Evolutionary conservation across 2,888 invertebrate species (phyloP).

Genomic region (Schizotus pectinicornis): DNA sequence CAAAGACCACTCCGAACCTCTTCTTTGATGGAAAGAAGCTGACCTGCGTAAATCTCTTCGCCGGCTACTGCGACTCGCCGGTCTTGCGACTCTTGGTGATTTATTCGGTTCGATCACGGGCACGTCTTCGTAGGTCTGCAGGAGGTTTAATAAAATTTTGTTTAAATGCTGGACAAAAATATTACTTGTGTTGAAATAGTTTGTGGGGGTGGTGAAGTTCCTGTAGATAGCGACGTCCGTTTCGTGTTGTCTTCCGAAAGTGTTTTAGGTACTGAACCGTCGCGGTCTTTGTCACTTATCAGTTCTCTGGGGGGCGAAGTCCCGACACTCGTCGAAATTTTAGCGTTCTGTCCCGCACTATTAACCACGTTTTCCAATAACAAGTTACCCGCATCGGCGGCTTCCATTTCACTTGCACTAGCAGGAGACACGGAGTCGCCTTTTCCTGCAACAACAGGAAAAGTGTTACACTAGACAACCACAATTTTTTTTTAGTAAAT

Average conservation of each 20-base stretch:
- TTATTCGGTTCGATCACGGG: conserved; percentile 32
- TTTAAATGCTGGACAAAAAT: conserved; percentile 1
- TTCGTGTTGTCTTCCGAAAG: conserved; percentile 5
- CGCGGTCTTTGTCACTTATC: conserved; percentile 10
- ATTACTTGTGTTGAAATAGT: conserved; percentile 80
- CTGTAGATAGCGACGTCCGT: conserved; percentile 69
- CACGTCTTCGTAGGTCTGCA: conserved; percentile 63
- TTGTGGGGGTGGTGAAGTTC: conserved; percentile 87
- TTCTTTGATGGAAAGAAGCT: conserved; percentile 49
- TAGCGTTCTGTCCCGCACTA: conserved; percentile 39
- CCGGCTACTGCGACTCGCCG: conserved; percentile 42
- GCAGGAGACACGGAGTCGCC: conserved; percentile 38
- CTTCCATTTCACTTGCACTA: conserved; percentile 39
- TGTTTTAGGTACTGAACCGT: background rate
- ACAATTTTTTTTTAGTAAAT: conserved; percentile 38
- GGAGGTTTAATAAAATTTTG: conserved; percentile 25
- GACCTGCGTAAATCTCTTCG: conserved; percentile 50
- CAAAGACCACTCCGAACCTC: conserved; percentile 56
- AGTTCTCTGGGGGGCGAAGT: conserved; percentile 67
- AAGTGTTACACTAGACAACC: conserved; percentile 34
- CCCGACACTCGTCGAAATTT: conserved; percentile 68
- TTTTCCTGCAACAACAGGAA: conserved; percentile 52
- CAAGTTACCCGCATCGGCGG: conserved; percentile 27
- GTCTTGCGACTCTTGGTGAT: conserved; percentile 35
- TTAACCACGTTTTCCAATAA: conserved; percentile 37